Evolutionary conservation across 2,113 vertebrate species (phyloP), one percentile per base, ranked within the genome.

Genomic region (Chaetura pelagica): DNA sequence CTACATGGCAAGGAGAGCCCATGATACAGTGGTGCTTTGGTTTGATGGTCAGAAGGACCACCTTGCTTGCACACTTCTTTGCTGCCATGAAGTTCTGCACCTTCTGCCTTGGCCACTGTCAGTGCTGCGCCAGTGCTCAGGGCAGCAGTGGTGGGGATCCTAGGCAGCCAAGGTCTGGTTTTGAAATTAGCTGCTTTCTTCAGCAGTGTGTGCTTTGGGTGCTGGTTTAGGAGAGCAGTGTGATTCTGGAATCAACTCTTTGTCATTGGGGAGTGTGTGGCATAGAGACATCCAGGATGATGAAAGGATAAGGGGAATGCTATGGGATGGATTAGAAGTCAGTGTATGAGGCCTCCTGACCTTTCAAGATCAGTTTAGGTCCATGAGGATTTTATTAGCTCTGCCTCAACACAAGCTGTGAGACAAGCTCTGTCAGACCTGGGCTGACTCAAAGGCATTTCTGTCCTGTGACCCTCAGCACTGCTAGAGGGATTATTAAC

Each of bases 361-460:
- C 64, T 87, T 81, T 66, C 26, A 57, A 55, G 52, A 73, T 87
- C 57, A 61, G 9, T 2, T 74, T 81, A 84, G 80, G 40, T 81
- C 76, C 44, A 32, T 89, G 32, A 84, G 80, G 89, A 61, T 92
- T 95, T 93, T 93, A 84, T 86, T 84, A 92, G 69, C 69, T 90
- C 38, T 0, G 3, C 89, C 44, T 89, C 76, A 44, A 73, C 64
- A 72, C 18, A 27, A 71, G 83, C 29, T 95, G 52, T 81, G 34
- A 73, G 61, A 72, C 18, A 27, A 71, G 83, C 29, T 95, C 55
- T 81, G 34, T 59, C 61, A 90, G 86, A 82, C 83, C 76, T 84
- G 48, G 49, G 23, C 72, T 86, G 88, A 75, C 72, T 66, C 0
- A 3, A 44, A 94, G 88, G 51, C 44, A 46, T 94, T 90, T 64